Base-by-base conservation (phyloP, 2,113 vertebrate genomes). In the Pseudolaguvia tuberculata region DNA sequence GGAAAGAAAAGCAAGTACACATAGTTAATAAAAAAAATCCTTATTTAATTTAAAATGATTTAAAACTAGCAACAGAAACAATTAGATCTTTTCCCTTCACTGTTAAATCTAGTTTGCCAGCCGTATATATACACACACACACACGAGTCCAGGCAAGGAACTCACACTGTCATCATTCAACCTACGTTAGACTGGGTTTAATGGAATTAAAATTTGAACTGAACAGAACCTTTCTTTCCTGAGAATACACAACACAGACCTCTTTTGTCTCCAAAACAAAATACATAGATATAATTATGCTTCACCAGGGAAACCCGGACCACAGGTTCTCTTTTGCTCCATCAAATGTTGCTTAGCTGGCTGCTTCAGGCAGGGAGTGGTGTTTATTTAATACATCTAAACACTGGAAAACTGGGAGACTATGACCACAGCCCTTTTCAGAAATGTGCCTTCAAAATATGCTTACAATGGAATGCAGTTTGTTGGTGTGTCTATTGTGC, bases 371-470 rank as follows among this genome's bases (percentile, higher is more conserved):
- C 72, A 66, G 47, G 75, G 76, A 75, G 48, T 69, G 57, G 55
- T 42, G 55, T 65, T 59, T 76, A 17, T 53, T 4, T 52, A 25
- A 58, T 42, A 68, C 31, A 55, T 50, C 61, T 39, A 81, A 72
- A 56, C 63, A 74, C 39, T 45, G 42, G 42, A 17, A 70, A 77
- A 80, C 75, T 31, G 45, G 51, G 55, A 67, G 61, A 56, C 23
- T 45, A 27, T 55, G 21, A 50, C n/a, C 50, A 67, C 52, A 70
- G 8, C 72, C 59, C 79, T 25, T 51, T 52, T 48, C 42, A 70
- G 47, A 67, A 68, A 62, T 47, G 45, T 72, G 47, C 53, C 6
- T 12, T 25, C n/a, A 52, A 27, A 71, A 75, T 17, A 45, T 48
- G 11, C 21, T 10, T 68, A 62, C 20, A 57, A 68, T 56, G 47